These are phyloP conservation scores for Athripsodes cinereus DNA, from an alignment of 2,888 invertebrate genomes.

Conservation along the genomic window DNA sequence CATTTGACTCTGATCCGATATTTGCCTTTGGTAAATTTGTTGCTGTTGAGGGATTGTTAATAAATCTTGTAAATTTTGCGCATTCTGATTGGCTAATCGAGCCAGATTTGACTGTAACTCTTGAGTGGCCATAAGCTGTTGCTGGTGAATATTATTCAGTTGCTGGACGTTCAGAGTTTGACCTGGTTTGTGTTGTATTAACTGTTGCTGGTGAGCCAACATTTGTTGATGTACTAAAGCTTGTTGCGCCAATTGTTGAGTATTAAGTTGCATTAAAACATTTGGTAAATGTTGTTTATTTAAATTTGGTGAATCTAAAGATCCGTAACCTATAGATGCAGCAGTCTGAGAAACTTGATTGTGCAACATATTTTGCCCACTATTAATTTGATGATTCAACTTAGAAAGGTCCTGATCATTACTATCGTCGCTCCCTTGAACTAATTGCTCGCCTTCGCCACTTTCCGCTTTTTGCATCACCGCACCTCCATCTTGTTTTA, in stretches of 20 bases:
- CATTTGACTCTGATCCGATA: conserved; percentile 44
- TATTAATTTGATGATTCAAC: conserved; percentile 29
- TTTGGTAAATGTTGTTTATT: conserved; percentile 21
- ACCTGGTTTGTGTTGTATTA: conserved; percentile 26
- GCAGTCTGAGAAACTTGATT: conserved; percentile 32
- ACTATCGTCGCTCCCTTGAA: conserved; percentile 33
- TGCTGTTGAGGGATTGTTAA: conserved; percentile 33
- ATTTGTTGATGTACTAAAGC: conserved; percentile 47
- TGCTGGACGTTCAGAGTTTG: conserved; percentile 24
- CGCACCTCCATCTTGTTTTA: conserved; percentile 34
- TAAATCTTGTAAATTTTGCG: conserved; percentile 42
- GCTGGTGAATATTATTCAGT: conserved; percentile 32
- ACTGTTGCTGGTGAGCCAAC: conserved; percentile 24
- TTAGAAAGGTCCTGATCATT: conserved; percentile 35
- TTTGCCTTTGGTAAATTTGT: conserved; percentile 43
- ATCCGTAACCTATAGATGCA: conserved; percentile 24
- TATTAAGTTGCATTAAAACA: conserved; percentile 21
- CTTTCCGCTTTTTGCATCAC: conserved; percentile 5
- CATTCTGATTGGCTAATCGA: conserved; percentile 44
- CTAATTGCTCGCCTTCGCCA: conserved; percentile 22
- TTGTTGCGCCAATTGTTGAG: conserved; percentile 37
- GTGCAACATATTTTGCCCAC: conserved; percentile 6
- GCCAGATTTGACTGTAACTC: conserved; percentile 51
- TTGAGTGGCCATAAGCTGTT: conserved; percentile 49
- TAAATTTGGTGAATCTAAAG: conserved; percentile 23